A percentile compares a stretch with the other conserved stretches of the same genome.
These are phyloP conservation scores for Ammodramus savannarum DNA, from an alignment of 2,113 vertebrate species.

Conservation along the genomic window DNA sequence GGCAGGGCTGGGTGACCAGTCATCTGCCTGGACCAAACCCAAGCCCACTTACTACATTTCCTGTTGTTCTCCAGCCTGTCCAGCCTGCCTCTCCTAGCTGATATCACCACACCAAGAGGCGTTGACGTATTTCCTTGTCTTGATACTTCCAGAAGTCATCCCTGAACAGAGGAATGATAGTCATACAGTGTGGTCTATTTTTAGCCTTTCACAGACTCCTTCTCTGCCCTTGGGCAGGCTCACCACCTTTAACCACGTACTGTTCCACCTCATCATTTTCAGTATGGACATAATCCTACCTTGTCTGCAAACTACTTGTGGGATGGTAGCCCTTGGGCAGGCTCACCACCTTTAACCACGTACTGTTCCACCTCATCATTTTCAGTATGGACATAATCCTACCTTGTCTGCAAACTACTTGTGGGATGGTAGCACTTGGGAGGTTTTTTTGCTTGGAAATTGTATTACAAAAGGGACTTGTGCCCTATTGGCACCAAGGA, in stretches of 20 bases:
- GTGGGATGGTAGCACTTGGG: neutral
- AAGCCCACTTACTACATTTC: slow-evolving; percentile 7
- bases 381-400: neutral
- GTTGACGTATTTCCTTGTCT: neutral
- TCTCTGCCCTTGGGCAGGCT: neutral
- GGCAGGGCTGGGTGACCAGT: neutral
- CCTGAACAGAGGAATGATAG: neutral
- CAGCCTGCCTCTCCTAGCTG: neutral
- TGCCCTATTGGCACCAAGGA: neutral
- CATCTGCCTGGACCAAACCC: neutral
- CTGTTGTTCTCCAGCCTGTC: neutral
- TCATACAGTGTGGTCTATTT: neutral
- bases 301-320: neutral
- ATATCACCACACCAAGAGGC: neutral
- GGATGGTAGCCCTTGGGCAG: neutral
- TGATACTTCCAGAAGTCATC: neutral
- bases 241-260: neutral
- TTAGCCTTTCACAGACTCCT: neutral
- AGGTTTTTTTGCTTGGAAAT: neutral
- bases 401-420: neutral
- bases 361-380: neutral
- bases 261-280: neutral
- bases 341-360: neutral
- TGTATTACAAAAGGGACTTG: neutral
- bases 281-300: neutral